These are phyloP conservation scores for Steinernema feltiae DNA, from an alignment of 1,140 invertebrate species.

Conservation along the genomic window DNA sequence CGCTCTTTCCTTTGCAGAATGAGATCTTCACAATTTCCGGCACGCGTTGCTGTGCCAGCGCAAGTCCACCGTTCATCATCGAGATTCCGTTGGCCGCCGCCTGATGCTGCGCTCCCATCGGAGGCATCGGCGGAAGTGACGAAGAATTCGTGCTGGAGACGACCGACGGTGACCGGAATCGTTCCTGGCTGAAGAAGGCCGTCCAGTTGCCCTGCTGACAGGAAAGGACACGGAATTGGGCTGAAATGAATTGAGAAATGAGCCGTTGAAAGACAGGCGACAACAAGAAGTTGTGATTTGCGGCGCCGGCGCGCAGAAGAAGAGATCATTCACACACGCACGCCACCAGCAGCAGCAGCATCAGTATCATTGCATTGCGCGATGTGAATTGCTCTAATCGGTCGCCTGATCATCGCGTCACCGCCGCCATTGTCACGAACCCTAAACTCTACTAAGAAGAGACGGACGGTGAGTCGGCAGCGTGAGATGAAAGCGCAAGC, in stretches of 20 bases:
- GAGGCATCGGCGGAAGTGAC: not conserved
- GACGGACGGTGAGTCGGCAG: not conserved
- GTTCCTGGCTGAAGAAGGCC: not conserved
- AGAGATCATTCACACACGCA: not conserved
- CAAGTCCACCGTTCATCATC: not conserved
- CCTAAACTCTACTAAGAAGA: not conserved
- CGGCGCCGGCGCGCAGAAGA: not conserved
- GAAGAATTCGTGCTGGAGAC: not conserved
- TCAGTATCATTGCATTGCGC: not conserved
- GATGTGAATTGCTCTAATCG: slow-evolving; percentile 8
- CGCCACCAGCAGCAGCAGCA: not conserved
- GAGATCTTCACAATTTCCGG: slow-evolving; percentile 19
- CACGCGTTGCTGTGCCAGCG: slow-evolving; percentile 16
- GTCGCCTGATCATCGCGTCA: not conserved
- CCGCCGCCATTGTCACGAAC: not conserved
- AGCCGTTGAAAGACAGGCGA: not conserved
- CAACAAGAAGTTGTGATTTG: not conserved
- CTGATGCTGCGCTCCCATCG: slow-evolving; percentile 25
- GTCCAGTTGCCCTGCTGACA: slow-evolving; percentile 87
- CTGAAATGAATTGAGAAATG: slow-evolving; percentile 38
- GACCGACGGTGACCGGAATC: slow-evolving; percentile 13
- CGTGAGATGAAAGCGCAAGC: slow-evolving; percentile 14
- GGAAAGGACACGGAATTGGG: slow-evolving; percentile 74
- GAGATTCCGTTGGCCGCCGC: not conserved
- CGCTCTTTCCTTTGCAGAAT: slow-evolving; percentile 23